Conservation (phyloP, 37 sponge, comb jelly and placozoan genomes). For the Geodia barretti region DNA sequence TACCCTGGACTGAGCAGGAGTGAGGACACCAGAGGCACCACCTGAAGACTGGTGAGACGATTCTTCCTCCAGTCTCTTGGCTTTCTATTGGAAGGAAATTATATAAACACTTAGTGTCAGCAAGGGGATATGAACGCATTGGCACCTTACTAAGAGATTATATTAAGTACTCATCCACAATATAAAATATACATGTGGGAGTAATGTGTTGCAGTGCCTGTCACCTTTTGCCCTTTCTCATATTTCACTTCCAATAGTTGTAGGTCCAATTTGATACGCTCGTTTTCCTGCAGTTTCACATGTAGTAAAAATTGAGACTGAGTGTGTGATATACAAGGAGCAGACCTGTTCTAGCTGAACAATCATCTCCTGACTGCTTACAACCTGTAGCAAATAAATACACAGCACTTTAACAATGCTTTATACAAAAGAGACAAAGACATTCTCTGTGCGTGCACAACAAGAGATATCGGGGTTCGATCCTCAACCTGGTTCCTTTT, state of each 20-base stretch:
- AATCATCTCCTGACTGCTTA: conserved; percentile 39
- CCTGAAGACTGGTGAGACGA: not conserved
- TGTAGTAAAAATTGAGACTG: not conserved
- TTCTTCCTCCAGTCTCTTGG: not conserved
- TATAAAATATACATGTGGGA: not conserved
- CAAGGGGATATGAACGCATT: not conserved
- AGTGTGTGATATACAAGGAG: not conserved
- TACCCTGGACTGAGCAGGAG: not conserved
- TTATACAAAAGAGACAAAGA: not conserved
- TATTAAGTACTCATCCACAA: too few species aligned
- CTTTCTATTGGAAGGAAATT: not conserved
- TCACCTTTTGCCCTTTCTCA: conserved; percentile 86
- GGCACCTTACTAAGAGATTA: too few species aligned
- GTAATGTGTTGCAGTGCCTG: not conserved
- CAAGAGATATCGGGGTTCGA: not conserved
- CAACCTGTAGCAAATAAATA: not conserved
- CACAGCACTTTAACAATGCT: not conserved
- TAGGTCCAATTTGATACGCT: conserved; percentile 77
- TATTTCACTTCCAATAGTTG: conserved; percentile 84
- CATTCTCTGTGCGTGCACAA: too few species aligned
- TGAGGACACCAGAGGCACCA: not conserved
- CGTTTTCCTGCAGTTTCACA: conserved; percentile 67
- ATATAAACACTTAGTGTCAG: too few species aligned
- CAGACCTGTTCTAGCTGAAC: conserved; percentile 66
- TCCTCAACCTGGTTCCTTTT: too few species aligned